Evolutionary conservation across 2,113 vertebrate genomes (phyloP), one percentile per base, ranked within the genome.

Genomic region (Dermatemys mawii): DNA sequence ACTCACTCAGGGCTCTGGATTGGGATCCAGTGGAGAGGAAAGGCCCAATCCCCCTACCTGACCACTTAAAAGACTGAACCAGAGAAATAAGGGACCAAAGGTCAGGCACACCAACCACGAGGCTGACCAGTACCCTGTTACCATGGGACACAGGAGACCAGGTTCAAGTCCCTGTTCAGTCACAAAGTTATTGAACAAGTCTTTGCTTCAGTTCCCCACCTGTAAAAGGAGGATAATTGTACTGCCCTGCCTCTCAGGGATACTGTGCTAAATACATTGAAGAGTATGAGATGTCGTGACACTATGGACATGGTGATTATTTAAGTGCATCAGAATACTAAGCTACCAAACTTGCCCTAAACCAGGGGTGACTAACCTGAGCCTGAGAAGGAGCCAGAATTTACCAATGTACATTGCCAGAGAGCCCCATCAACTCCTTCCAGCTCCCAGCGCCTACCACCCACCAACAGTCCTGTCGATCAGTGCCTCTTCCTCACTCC

Each of bases 211-310:
- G 12, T n/a, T 79, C 5, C 38, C 83, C 73, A 63, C 11, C 5
- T 70, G 11, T 38, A 81, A 80, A 93, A 44, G 11, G 41, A 26
- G 21, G 41, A 46, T 27, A 75, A 44, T 44, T 44, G 12, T 75
- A 14, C 41, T 75, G 41, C 73, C 38, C 35, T 67, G 9, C 14
- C 7, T 35, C 35, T 75, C 41, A 27, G 24, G 26, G 41, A 24
- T 44, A 12, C 22, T 27, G 73, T 75, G 73, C 41, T 44, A 75
- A 75, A 75, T 44, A 13, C 41, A 7, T 44, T 75, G 41, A 44
- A 44, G 41, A 55, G 10, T 0, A 8, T 27, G 1, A 60, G 27
- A 26, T 0, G 1, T 5, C 0, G 10, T 4, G 51, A 63, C 80
- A 90, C 41, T 27, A 3, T 50, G 29, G 11, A 93, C 92, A 90